phyloP scores from a whole-genome alignment of 2,888 invertebrate genomes.

The Catocala sponsa region DNA sequence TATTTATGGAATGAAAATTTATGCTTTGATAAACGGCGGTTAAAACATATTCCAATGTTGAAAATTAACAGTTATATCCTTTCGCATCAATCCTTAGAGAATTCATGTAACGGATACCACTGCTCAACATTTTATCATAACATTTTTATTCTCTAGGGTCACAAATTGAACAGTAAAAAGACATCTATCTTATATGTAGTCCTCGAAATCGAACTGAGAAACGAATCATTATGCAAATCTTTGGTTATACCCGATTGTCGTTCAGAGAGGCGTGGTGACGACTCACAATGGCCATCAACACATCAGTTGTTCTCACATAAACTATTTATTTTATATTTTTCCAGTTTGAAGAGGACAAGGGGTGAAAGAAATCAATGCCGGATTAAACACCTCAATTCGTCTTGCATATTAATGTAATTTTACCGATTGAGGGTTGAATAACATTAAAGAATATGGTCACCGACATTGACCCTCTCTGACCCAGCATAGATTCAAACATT shows the following conservation, averaged over 20 bases:
- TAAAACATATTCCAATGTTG: background rate
- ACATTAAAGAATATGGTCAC: constrained; percentile 15
- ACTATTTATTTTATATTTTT: constrained; percentile 33
- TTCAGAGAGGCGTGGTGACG: constrained; percentile 54
- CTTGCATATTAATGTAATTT: constrained; percentile 65
- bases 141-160: constrained; percentile 2
- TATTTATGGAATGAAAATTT: no score
- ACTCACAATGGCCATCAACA: constrained; percentile 64
- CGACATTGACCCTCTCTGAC: no score
- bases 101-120: background rate
- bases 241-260: constrained; percentile 42
- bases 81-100: background rate
- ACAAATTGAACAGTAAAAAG: constrained; percentile 2
- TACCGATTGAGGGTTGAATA: constrained; percentile 54
- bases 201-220: constrained; percentile 31
- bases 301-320: constrained; percentile 67
- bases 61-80: no score
- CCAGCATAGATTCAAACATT: background rate
- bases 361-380: constrained; percentile 76
- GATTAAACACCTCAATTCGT: constrained; percentile 78
- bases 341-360: constrained; percentile 58
- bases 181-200: constrained; percentile 19
- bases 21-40: background rate
- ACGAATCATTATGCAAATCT: constrained; percentile 75
- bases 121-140: constrained; percentile 1